These are phyloP conservation scores for Panzeria rudis DNA, from an alignment of 2,888 invertebrate genomes.

Conservation along the genomic window DNA sequence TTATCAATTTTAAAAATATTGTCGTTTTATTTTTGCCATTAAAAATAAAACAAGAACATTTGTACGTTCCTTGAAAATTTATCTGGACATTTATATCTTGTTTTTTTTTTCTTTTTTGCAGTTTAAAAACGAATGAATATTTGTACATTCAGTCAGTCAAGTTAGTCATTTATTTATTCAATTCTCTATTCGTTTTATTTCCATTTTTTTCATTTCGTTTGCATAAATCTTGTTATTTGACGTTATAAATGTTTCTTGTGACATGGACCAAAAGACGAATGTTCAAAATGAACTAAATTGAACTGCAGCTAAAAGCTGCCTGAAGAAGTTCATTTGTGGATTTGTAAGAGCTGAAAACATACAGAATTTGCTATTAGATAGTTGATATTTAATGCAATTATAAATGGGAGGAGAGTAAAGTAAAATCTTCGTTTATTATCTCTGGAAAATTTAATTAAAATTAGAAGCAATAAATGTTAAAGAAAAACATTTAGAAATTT, in stretches of 20 bases:
- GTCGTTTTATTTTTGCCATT: not conserved
- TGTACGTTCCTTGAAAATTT: not conserved
- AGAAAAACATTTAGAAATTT: not conserved
- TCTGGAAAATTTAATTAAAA: slow-evolving; percentile 34
- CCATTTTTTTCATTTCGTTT: slow-evolving; percentile 50
- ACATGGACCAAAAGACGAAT: slow-evolving; percentile 58
- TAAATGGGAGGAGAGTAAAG: not conserved
- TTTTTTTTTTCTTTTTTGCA: not conserved
- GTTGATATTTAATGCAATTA: slow-evolving; percentile 47
- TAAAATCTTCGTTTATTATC: not conserved
- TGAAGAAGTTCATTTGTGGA: slow-evolving; percentile 21
- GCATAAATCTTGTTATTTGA: slow-evolving; percentile 72
- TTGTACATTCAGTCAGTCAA: slow-evolving; percentile 42
- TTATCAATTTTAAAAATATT: slow-evolving; percentile 54
- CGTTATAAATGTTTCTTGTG: slow-evolving; percentile 69
- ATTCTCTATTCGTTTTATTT: slow-evolving; percentile 22
- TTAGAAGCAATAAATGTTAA: slow-evolving; percentile 19
- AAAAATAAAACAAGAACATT: not conserved
- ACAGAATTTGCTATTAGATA: not conserved
- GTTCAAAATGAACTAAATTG: slow-evolving; percentile 18
- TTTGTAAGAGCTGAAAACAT: slow-evolving; percentile 4
- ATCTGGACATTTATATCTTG: slow-evolving; percentile 37
- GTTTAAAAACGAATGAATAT: slow-evolving; percentile 31
- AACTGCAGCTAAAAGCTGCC: slow-evolving; percentile 36
- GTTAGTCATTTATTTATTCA: slow-evolving; percentile 50